These are phyloP conservation scores for Vidua macroura DNA, from an alignment of 2,113 vertebrate species.

Conservation along the genomic window DNA sequence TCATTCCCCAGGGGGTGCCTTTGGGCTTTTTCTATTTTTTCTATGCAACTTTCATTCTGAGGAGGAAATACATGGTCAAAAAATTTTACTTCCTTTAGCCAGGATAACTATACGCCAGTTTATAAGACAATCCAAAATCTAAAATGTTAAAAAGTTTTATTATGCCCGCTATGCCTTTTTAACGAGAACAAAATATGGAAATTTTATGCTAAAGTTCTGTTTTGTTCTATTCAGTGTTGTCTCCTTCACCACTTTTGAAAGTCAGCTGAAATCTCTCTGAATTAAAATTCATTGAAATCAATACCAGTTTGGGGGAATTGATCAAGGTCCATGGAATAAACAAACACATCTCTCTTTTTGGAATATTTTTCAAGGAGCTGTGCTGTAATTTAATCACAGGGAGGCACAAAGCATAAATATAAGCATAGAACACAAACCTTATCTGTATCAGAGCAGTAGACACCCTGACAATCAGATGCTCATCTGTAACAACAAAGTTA, in stretches of 20 bases:
- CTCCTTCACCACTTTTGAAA: background rate
- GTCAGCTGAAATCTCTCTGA: background rate
- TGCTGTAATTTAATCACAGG: background rate
- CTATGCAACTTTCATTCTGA: background rate
- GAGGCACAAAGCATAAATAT: background rate
- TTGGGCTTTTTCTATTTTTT: background rate
- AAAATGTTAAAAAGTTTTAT: background rate
- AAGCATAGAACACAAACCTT: background rate
- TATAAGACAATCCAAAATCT: background rate
- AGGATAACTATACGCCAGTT: background rate
- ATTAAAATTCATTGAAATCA: background rate
- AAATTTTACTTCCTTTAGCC: background rate
- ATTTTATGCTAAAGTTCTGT: background rate
- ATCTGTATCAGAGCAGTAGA: background rate
- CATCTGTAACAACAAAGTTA: background rate
- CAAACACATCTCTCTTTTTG: background rate
- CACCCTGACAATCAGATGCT: background rate
- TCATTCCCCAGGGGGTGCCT: background rate
- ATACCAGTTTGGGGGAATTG: background rate
- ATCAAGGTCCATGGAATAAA: background rate
- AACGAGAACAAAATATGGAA: background rate
- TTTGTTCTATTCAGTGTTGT: background rate
- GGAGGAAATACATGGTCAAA: background rate
- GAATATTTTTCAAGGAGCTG: background rate
- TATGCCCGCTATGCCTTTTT: background rate